Base-by-base conservation (phyloP, 2,113 vertebrate genomes). In the Alaudala cheleensis region DNA sequence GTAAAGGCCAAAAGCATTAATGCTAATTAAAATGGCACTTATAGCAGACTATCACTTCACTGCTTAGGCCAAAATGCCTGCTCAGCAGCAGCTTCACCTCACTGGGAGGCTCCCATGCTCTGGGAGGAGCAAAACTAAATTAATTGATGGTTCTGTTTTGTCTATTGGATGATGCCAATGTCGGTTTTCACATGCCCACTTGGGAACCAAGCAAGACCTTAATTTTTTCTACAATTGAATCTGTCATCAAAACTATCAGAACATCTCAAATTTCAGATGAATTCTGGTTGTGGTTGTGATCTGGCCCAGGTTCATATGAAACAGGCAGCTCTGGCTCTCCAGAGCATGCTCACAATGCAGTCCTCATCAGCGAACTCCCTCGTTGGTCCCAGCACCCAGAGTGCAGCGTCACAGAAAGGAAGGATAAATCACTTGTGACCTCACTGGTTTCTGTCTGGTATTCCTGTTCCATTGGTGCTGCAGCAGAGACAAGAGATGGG, bases 101-200 rank as follows among this genome's bases (percentile, higher is more conserved):
- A 0, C 25, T 89, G 34, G 3, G 9, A 57, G 45, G 0, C 11
- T 49, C 28, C 34, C 10, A 13, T 1, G 0, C 17, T 53, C 33
- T 2, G 2, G 12, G 7, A 51, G 26, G 9, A 60, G 21, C 9
- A 22, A 60, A 64, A 64, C 29, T 22, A 31, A 82, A 37, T 37
- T 37, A 8, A 51, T 53, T 2, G 3, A 6, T 44, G 8, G 5
- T 29, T 13, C 19, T 69, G 11, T 23, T 87, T 45, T 28, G 3
- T 31, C 37, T 73, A 23, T 53, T 10, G 0, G 25, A 11, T n/a
- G 53, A 65, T 8, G 16, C 25, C 45, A 45, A 1, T 5, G 20
- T 25, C 60, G 24, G 9, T 44, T 82, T 92, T 61, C 23, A 69
- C 25, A 20, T 6, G 19, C 25, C 42, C 0, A 0, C 11, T 54